Evolutionary conservation across 2,113 vertebrate genomes (phyloP).

Genomic region (Gallinago paraguaiae): DNA sequence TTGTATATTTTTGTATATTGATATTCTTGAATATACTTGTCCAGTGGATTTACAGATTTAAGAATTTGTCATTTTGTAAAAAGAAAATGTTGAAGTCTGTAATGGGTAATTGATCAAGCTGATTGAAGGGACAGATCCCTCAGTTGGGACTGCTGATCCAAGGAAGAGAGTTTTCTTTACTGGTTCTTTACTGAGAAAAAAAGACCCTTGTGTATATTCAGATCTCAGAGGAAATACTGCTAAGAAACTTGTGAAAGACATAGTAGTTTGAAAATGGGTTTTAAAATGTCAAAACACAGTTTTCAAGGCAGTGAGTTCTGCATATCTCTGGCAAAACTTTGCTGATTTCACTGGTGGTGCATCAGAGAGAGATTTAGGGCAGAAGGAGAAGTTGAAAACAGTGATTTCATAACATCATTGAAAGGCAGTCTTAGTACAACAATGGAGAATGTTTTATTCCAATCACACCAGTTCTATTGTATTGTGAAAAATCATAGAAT

Average conservation of each 20-base stretch:
- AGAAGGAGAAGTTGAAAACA: slow-evolving; percentile 45
- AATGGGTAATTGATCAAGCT: slow-evolving; percentile 11
- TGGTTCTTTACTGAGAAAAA: slow-evolving; percentile 23
- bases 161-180: slow-evolving; percentile 15
- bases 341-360: neutral
- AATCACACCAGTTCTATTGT: neutral
- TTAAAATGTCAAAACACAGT: slow-evolving; percentile 63
- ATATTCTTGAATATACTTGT: neutral
- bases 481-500: neutral
- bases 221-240: slow-evolving; percentile 35
- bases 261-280: slow-evolving; percentile 57
- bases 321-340: neutral
- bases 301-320: slow-evolving; percentile 45
- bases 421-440: neutral
- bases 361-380: neutral
- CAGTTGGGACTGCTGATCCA: slow-evolving; percentile 29
- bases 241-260: slow-evolving; percentile 38
- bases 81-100: neutral
- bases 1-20: neutral
- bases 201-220: neutral
- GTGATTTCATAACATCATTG: slow-evolving; percentile 1
- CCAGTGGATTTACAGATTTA: neutral
- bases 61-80: neutral
- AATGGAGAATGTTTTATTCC: neutral
- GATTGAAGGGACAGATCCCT: neutral